Evolutionary conservation across 2,797 vertebrate species (phyloP).

Genomic region (Pelochelys cantorii): DNA sequence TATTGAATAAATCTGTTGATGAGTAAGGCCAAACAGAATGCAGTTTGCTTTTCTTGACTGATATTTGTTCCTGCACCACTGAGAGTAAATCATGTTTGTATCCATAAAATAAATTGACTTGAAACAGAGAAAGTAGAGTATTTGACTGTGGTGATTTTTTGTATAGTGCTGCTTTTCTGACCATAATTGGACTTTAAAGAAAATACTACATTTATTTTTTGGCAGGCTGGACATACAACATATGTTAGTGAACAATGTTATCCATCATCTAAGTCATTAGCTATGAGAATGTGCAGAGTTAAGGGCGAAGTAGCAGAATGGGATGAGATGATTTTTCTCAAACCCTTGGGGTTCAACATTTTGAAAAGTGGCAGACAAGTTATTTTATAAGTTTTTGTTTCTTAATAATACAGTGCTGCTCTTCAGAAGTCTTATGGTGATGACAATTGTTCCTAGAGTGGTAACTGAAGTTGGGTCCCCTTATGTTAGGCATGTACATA

Average conservation of each 20-base stretch:
- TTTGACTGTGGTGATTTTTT: neutral
- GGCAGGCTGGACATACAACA: neutral
- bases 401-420: too few relatives aligned
- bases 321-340: too few relatives aligned
- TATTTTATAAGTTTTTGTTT: neutral
- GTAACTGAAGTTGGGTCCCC: too few relatives aligned
- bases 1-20: neutral
- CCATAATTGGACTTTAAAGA: neutral
- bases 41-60: neutral
- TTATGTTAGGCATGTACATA: fast-evolving
- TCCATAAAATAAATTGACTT: neutral
- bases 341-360: too few relatives aligned
- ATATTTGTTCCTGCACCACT: neutral
- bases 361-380: constrained; percentile 1
- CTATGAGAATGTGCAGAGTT: too few relatives aligned
- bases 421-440: too few relatives aligned
- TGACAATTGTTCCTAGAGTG: too few relatives aligned
- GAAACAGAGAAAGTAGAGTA: neutral
- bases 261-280: neutral
- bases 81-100: neutral
- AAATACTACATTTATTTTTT: neutral
- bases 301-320: too few relatives aligned
- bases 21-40: neutral
- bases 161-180: neutral
- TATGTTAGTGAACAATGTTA: neutral